Base-by-base conservation (phyloP, 1,140 invertebrate species). In the Heliconius hermathena region DNA sequence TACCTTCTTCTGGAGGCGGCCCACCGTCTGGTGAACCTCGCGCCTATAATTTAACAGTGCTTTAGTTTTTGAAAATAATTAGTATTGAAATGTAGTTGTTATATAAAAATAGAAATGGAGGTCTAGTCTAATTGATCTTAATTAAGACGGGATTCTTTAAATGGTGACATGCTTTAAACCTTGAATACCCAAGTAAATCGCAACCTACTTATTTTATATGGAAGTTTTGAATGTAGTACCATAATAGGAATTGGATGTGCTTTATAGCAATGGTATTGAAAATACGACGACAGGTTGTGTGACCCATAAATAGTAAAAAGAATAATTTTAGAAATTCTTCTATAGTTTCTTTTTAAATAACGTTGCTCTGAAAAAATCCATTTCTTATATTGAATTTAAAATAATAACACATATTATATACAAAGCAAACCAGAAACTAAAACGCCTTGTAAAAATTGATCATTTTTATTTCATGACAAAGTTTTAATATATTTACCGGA, bases 21-120 rank as follows among this genome's bases (percentile, higher is more conserved):
- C 95, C 95, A 11, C 97, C 97, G 88, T 98, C 97, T 16, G 97
- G 97, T 91, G 97, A 97, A n/a, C 97, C 97, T 74, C 93, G 85
- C 54, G 87, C 90, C 93, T 94, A 80, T 20, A 87, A 89, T 71
- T 57, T 13, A 3, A 52, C 9, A 29, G 22, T 66, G 9, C 4
- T 66, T 66, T 29, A 13, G 26, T 26, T 29, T 13, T 29, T 29
- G 22, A 29, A 66, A 66, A 26, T 66, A 66, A 66, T 66, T 26
- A 26, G 1, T 26, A 29, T 29, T 29, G 8, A 66, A 66, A 66
- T 66, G 26, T 66, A 26, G 0, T 5, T 16, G 11, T 66, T 18
- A 29, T 66, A 26, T 66, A 66, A 66, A 66, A 66, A 66, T 66
- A 66, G 60, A 66, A 72, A 72, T 72, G 18, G 36, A 38, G 18